Conservation (phyloP, 2,888 invertebrate species). For the Rhodophaea formosa region DNA sequence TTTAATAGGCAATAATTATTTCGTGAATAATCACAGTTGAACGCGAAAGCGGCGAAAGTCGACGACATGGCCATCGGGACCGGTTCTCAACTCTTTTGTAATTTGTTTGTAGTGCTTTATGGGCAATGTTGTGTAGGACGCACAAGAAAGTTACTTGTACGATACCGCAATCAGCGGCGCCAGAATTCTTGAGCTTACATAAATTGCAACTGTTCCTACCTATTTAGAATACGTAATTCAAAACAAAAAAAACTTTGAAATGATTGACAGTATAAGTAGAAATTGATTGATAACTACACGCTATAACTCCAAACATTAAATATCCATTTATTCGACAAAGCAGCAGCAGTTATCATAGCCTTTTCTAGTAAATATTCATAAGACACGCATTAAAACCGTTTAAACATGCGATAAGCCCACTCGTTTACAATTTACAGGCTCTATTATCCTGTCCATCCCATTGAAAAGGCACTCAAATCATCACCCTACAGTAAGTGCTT, state of each 20-base stretch:
- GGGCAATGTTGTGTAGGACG: constrained; percentile 20
- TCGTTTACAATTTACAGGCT: neutral
- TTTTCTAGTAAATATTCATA: neutral
- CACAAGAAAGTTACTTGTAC: constrained; percentile 2
- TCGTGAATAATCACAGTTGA: constrained; percentile 52
- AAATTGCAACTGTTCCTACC: no score
- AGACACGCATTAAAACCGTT: no score
- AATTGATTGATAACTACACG: no score
- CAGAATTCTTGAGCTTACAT: neutral
- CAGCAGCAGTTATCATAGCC: neutral
- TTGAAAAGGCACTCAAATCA: neutral
- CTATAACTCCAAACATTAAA: no score
- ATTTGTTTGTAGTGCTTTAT: constrained; percentile 37
- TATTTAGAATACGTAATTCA: no score
- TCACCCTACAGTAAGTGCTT: constrained; percentile 10
- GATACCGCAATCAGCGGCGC: neutral
- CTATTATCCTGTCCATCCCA: neutral
- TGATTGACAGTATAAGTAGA: no score
- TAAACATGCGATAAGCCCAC: neutral
- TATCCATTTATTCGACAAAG: no score
- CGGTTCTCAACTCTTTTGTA: constrained; percentile 57
- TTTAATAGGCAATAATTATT: constrained; percentile 59
- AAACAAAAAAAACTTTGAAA: no score
- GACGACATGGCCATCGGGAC: constrained; percentile 49
- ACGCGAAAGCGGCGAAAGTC: constrained; percentile 75